Evolutionary conservation across 2,797 vertebrate genomes (phyloP), one percentile per base, ranked within the genome.

Genomic region (Yasuhikotakia modesta): DNA sequence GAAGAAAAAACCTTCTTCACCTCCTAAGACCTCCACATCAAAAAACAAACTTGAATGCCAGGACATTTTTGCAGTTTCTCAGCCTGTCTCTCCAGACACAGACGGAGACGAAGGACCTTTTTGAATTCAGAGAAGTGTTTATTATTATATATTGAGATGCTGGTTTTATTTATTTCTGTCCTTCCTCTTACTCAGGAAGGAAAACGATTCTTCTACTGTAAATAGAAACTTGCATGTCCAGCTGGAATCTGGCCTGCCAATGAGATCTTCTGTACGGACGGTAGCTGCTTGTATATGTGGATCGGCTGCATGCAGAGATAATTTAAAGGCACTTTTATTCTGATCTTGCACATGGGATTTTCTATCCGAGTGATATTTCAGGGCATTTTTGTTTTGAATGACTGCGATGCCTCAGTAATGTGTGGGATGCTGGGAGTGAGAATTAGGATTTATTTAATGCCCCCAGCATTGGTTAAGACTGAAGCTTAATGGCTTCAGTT

Each of bases 181-280:
- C 87, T 91, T 90, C 90, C 91, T 90, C 88, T 86, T 81, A 90
- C 89, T 92, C 92, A 65, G 58, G 68, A 66, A 93, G 93, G 92
- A 70, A 78, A 70, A 52, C 7, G 52, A 66, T 1, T n/a, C 39
- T 79, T 85, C 73, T 82, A 69, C 91, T 93, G 92, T 93, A 92
- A 87, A 94, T 94, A 94, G 88, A 39, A 90, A 92, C 83, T 80
- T 95, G 95, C 95, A 96, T 95, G 96, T 95, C 93, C 94, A 95
- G 94, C 94, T 95, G 95, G 93, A 95, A 94, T 94, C 93, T 95
- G 94, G 93, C 93, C 93, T 94, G 94, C 94, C 93, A 94, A 93
- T 94, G 91, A 92, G 90, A 87, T 87, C 91, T 93, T 92, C 87
- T 91, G 91, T 61, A 60, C 88, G 87, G 86, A 87, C 92, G 93